Conservation (phyloP, 2,113 vertebrate species). For the Delphinus delphis region DNA sequence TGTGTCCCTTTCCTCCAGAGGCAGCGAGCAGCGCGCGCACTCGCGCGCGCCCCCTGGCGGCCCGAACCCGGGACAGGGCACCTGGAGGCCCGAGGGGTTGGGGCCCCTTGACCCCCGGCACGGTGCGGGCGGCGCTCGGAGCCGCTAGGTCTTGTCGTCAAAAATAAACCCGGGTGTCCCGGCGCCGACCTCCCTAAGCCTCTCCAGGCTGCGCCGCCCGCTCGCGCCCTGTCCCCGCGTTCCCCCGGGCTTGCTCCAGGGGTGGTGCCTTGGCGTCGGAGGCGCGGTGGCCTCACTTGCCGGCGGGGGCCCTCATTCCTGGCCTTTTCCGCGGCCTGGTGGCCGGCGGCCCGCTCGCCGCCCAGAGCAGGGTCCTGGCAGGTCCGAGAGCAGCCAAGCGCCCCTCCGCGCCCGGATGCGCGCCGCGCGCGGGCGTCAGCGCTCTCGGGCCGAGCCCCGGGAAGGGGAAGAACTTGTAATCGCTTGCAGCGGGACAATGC, state of each 20-base stretch:
- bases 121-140: not conserved
- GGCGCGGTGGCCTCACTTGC: not conserved
- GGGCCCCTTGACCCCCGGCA: too few species aligned
- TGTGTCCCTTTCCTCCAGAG: accelerated
- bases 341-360: not conserved
- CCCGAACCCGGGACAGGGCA: accelerated
- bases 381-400: not conserved
- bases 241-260: not conserved
- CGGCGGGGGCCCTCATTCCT: too few species aligned
- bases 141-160: accelerated
- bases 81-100: accelerated
- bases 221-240: not conserved
- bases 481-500: slow-evolving; percentile 85
- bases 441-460: not conserved
- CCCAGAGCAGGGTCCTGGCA: not conserved
- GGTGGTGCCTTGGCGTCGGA: not conserved
- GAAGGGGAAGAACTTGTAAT: slow-evolving; percentile 77
- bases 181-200: not conserved
- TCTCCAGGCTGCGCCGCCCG: not conserved
- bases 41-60: slow-evolving; percentile 54
- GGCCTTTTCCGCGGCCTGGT: not conserved
- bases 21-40: accelerated
- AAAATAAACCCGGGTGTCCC: not conserved
- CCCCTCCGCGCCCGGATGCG: not conserved
- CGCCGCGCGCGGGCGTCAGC: not conserved